Conservation (phyloP, 2,113 vertebrate genomes). For the Tragulus kanchil region DNA sequence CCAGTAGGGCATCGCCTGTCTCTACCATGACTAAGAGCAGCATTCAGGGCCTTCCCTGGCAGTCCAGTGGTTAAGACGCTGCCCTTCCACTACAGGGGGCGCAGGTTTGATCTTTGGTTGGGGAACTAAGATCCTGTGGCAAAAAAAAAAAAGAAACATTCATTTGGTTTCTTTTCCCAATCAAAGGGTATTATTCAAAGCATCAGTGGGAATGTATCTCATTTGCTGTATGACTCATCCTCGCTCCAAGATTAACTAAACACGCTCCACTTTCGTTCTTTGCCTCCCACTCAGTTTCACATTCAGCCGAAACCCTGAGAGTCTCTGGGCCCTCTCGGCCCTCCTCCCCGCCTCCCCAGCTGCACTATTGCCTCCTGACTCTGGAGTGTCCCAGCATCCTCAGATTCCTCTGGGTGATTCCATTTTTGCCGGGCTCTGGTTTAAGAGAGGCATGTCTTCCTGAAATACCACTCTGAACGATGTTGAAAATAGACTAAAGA, state of each 20-base stretch:
- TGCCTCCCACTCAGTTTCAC: conserved; percentile 80
- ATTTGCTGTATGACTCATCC: conserved; percentile 75
- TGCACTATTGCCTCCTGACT: neutral
- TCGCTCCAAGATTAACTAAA: conserved; percentile 80
- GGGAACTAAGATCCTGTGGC: neutral
- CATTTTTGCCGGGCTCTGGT: neutral
- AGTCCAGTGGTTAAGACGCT: neutral
- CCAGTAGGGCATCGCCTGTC: neutral
- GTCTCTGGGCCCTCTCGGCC: neutral
- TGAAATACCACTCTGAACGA: conserved; percentile 51
- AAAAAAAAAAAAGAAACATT: neutral
- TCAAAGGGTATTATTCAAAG: conserved; percentile 56
- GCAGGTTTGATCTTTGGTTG: neutral
- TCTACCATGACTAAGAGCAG: neutral
- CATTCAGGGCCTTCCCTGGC: neutral
- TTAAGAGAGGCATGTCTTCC: conserved; percentile 54
- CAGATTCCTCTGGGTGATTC: conserved; percentile 37
- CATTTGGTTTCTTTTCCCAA: conserved; percentile 26
- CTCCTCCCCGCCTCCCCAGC: neutral
- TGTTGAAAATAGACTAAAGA: conserved; percentile 69
- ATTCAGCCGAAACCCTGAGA: conserved; percentile 43
- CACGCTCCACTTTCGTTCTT: conserved; percentile 75
- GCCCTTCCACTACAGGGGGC: neutral
- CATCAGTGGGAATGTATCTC: conserved; percentile 71
- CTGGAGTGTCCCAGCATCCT: conserved; percentile 15